phyloP scores from a whole-genome alignment of 53 echinoderm and acorn worm species.

The Apostichopus leukothele region DNA sequence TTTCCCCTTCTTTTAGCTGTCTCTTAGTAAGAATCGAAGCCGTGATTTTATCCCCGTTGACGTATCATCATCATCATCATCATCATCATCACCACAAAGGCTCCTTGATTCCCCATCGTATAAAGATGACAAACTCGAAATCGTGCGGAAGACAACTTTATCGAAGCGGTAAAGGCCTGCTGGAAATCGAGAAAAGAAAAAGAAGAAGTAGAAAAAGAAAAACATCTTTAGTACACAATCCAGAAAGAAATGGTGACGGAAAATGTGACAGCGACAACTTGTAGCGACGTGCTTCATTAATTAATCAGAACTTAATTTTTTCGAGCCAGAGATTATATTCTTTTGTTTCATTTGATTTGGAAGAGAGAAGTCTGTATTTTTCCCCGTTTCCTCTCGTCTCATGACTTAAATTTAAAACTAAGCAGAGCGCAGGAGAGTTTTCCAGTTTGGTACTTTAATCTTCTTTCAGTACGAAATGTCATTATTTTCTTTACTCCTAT shows the following conservation, averaged over 20 bases:
- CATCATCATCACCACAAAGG: conserved; percentile 4
- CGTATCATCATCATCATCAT: not conserved
- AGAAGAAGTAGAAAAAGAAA: too few relatives aligned
- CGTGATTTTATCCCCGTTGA: too few relatives aligned
- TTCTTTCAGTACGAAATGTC: too few relatives aligned
- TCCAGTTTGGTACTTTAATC: too few relatives aligned
- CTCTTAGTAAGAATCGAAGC: too few relatives aligned
- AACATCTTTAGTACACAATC: conserved; percentile 7
- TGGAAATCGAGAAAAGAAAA: not conserved
- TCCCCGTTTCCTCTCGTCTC: not conserved
- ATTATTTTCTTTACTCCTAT: too few relatives aligned
- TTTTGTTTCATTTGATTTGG: not conserved
- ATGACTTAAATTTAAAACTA: too few relatives aligned
- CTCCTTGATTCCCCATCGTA: not conserved
- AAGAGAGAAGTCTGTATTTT: not conserved
- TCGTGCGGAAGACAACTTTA: not conserved
- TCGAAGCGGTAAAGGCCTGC: conserved; percentile 3
- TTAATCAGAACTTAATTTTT: conserved; percentile 13
- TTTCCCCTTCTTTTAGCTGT: too few relatives aligned
- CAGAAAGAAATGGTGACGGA: not conserved
- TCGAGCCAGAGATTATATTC: conserved; percentile 14
- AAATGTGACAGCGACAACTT: conserved; percentile 37
- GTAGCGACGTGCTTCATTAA: conserved; percentile 13
- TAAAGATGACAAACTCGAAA: not conserved
- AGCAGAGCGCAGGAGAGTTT: too few relatives aligned